Percentiles rank a stretch among this genome's conserved stretches.
Evolutionary conservation across 2,797 vertebrate genomes (phyloP).

Genomic region (Sebastes wilsoni): DNA sequence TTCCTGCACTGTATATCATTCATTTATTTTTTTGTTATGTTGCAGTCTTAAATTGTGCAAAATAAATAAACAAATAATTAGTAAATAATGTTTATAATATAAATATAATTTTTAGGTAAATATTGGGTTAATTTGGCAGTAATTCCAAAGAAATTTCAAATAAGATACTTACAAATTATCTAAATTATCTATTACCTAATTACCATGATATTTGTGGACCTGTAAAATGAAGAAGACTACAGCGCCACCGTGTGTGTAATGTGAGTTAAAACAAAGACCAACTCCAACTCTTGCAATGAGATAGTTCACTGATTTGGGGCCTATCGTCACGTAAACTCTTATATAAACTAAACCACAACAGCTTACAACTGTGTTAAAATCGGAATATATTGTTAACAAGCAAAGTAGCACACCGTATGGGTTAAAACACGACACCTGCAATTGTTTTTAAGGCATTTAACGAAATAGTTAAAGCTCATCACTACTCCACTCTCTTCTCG

Average conservation of each 20-base stretch:
- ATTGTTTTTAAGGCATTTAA: neutral
- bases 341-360: neutral
- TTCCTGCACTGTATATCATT: no score
- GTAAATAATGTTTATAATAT: no score
- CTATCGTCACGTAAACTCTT: neutral
- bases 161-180: no score
- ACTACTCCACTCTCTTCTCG: neutral
- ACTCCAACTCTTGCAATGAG: neutral
- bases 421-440: neutral
- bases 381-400: accelerated
- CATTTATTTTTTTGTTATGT: no score
- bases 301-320: neutral
- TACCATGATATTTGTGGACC: neutral
- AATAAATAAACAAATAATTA: no score
- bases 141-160: no score
- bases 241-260: constrained; percentile 27
- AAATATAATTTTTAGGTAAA: no score
- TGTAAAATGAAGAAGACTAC: neutral
- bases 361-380: neutral
- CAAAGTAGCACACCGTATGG: accelerated
- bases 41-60: no score
- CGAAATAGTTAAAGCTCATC: neutral
- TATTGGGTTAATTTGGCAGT: no score
- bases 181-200: no score
- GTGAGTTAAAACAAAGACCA: neutral